Conservation (phyloP, 2,888 invertebrate species). For the Reticulitermes lucifugus region DNA sequence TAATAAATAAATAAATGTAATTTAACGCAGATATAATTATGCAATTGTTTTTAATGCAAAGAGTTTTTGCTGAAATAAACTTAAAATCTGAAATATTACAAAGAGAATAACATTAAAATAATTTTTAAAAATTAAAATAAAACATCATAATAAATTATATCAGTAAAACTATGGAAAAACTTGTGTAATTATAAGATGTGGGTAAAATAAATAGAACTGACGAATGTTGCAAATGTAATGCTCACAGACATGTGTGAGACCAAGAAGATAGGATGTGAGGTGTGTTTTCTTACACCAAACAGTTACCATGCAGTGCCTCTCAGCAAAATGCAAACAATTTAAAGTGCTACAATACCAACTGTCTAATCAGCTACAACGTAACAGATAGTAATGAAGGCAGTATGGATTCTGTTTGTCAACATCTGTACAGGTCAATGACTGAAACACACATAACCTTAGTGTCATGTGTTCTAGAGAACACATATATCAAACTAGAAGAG, state of each 20-base stretch:
- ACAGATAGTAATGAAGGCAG: not conserved
- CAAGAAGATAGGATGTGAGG: not conserved
- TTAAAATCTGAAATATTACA: not conserved
- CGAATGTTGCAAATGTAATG: not conserved
- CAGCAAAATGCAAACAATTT: slow-evolving; percentile 3
- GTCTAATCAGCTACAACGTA: not conserved
- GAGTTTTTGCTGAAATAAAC: not conserved
- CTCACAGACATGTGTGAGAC: not conserved
- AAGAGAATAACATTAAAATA: not conserved
- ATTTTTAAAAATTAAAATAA: not conserved
- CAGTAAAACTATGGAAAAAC: not conserved
- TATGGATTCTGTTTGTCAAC: too few relatives aligned
- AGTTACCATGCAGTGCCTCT: not conserved
- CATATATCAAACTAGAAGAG: too few relatives aligned
- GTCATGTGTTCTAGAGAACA: too few relatives aligned
- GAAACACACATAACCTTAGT: too few relatives aligned
- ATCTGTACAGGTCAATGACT: too few relatives aligned
- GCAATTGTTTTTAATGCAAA: not conserved
- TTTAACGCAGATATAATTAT: too few relatives aligned
- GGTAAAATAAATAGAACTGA: not conserved
- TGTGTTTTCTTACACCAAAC: not conserved
- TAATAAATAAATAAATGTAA: too few relatives aligned
- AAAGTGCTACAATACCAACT: not conserved
- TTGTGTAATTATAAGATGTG: not conserved
- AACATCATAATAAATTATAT: not conserved